Evolutionary conservation across 2,888 invertebrate genomes (phyloP).

Genomic region (Cyrtodaria siliqua): DNA sequence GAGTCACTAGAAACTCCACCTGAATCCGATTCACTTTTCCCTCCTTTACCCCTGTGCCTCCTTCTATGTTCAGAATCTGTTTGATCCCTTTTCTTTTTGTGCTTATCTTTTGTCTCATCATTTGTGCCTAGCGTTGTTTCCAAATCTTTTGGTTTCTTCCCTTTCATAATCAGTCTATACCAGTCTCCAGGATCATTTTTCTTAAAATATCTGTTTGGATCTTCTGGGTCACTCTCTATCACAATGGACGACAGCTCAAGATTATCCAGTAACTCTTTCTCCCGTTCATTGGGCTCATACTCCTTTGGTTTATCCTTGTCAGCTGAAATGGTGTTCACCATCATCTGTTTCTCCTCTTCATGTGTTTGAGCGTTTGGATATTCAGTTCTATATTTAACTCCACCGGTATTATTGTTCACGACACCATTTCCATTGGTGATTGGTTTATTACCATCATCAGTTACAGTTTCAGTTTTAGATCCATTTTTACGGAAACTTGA

Average conservation of each 20-base stretch:
- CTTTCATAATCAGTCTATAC: constrained; percentile 61
- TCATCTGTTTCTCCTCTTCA: not conserved
- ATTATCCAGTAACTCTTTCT: constrained; percentile 41
- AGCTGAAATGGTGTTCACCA: too few species aligned
- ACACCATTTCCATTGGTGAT: not conserved
- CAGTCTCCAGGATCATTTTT: constrained; percentile 55
- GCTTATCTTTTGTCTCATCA: not conserved
- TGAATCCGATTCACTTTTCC: constrained; percentile 10
- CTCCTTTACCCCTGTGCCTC: not conserved
- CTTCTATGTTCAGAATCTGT: constrained; percentile 3
- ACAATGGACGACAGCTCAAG: constrained; percentile 53
- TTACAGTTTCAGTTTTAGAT: not conserved
- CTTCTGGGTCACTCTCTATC: constrained; percentile 53
- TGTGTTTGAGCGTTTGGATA: not conserved
- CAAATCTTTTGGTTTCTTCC: constrained; percentile 43
- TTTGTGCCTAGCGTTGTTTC: constrained; percentile 1
- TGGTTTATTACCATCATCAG: too few species aligned
- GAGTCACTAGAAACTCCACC: constrained; percentile 3
- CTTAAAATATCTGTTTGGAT: constrained; percentile 58
- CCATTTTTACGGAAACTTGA: not conserved
- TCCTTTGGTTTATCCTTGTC: constrained; percentile 16
- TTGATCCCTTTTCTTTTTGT: constrained; percentile 1
- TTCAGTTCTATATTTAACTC: not conserved
- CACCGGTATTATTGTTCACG: not conserved
- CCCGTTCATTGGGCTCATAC: constrained; percentile 45